These are phyloP conservation scores for Halichoeres trimaculatus DNA, from an alignment of 2,113 vertebrate species.

Conservation along the genomic window DNA sequence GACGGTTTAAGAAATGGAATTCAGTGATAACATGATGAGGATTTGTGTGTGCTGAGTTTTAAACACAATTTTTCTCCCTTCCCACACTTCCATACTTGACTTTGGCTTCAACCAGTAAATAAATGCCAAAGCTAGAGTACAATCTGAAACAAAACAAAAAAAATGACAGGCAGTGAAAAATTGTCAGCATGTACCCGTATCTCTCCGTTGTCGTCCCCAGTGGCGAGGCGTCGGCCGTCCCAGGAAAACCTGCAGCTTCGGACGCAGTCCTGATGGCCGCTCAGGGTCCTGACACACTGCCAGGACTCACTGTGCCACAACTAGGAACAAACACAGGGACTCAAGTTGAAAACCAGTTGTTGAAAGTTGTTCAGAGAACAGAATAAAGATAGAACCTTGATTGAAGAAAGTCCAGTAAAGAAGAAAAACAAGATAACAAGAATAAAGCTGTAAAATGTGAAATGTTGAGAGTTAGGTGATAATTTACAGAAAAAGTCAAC, in stretches of 20 bases:
- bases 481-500: too few species aligned
- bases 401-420: too few species aligned
- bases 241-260: slow-evolving; percentile 92
- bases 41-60: not conserved
- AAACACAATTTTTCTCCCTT: not conserved
- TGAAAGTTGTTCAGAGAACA: not conserved
- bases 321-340: slow-evolving; percentile 68
- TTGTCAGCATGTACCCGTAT: slow-evolving; percentile 85
- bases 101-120: too few species aligned
- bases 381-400: too few species aligned
- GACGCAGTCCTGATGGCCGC: slow-evolving; percentile 90
- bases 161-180: not conserved
- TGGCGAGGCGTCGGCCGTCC: slow-evolving; percentile 85
- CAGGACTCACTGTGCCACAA: slow-evolving; percentile 89
- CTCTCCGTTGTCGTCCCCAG: slow-evolving; percentile 96
- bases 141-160: not conserved
- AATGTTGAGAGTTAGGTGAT: too few species aligned
- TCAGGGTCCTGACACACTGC: slow-evolving; percentile 81
- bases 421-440: too few species aligned
- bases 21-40: not conserved
- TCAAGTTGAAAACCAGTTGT: not conserved
- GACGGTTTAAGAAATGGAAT: slow-evolving; percentile 14
- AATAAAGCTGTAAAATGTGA: too few species aligned
- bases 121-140: too few species aligned
- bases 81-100: too few species aligned